A percentile compares a stretch with the other conserved stretches of the same genome.
Conservation (phyloP, 2,113 vertebrate species). For the Apteryx mantelli region DNA sequence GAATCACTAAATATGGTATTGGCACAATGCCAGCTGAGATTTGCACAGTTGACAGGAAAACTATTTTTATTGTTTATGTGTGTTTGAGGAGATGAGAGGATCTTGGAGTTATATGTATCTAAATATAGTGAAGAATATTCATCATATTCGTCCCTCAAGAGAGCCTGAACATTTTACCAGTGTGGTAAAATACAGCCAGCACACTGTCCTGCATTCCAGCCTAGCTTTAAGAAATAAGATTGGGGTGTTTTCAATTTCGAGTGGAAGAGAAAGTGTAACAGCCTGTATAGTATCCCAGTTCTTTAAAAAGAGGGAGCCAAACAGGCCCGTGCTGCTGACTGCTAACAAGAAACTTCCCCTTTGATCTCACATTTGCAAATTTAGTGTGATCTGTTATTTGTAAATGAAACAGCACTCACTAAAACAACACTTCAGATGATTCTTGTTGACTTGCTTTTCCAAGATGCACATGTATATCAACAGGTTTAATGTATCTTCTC, state of each 20-base stretch:
- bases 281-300: background rate
- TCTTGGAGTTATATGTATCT: background rate
- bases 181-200: background rate
- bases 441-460: background rate
- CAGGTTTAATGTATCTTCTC: background rate
- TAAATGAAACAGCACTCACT: background rate
- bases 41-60: background rate
- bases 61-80: background rate
- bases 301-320: background rate
- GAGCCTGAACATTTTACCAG: background rate
- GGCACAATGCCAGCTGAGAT: background rate
- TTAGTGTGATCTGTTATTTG: background rate
- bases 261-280: background rate
- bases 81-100: background rate
- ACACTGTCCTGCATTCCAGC: background rate
- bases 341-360: background rate
- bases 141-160: background rate
- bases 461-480: background rate
- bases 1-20: background rate
- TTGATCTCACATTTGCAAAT: background rate
- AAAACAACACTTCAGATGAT: background rate
- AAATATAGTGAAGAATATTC: background rate
- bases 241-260: background rate
- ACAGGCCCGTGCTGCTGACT: background rate
- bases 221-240: background rate